These are phyloP conservation scores for Aspidiotus destructor DNA, from an alignment of 2,888 invertebrate genomes.

Conservation along the genomic window DNA sequence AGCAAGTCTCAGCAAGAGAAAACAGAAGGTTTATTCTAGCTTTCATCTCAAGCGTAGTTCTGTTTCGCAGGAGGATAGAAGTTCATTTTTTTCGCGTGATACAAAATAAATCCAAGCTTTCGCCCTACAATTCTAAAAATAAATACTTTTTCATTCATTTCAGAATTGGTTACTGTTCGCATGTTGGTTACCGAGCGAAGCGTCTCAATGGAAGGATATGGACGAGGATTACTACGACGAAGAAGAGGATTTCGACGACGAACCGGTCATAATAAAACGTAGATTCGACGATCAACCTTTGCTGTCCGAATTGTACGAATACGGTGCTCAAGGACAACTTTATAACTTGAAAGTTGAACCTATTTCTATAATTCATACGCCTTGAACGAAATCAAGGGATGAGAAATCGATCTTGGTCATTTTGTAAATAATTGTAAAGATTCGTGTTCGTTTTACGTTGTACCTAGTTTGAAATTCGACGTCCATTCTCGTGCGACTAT, in stretches of 20 bases:
- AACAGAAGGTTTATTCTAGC: too few species aligned
- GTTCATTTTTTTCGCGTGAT: too few species aligned
- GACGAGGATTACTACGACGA: conserved; percentile 38
- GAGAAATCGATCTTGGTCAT: neutral
- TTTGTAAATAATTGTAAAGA: neutral
- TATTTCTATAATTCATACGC: conserved; percentile 28
- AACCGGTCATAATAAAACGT: conserved; percentile 33
- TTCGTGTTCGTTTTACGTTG: neutral
- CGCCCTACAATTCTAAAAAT: too few species aligned
- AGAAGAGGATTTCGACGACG: conserved; percentile 37
- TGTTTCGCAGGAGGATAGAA: too few species aligned
- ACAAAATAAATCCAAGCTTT: too few species aligned
- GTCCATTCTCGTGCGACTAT: too few species aligned
- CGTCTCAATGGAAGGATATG: conserved; percentile 36
- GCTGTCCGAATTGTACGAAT: conserved; percentile 35
- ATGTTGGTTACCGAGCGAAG: conserved; percentile 38
- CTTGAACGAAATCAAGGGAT: neutral
- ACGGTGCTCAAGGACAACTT: conserved; percentile 33
- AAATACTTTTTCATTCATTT: too few species aligned
- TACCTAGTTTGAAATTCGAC: neutral
- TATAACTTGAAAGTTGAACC: conserved; percentile 29
- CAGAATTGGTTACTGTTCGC: conserved; percentile 39
- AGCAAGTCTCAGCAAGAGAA: too few species aligned
- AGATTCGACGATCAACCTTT: conserved; percentile 36
- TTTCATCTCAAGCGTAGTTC: too few species aligned